Base-by-base conservation (phyloP, 2,888 invertebrate genomes). In the Scaeva pyrastri region DNA sequence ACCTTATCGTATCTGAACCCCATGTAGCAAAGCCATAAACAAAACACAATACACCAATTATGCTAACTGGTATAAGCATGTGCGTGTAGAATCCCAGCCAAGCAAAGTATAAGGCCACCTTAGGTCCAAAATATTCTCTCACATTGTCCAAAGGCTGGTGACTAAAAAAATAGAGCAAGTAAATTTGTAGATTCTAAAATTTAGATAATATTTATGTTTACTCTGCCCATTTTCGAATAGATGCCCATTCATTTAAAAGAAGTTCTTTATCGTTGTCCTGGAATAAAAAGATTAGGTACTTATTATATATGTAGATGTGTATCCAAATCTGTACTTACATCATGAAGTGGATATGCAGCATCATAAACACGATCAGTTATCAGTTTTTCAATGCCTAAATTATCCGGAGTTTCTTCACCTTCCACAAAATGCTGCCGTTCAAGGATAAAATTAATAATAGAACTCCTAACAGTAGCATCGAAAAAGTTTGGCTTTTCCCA, bases 31-130 rank as follows among this genome's bases (percentile, higher is more conserved):
- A 91, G 87, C 95, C 95, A 89, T 94, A 95, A 4, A 95, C 88
- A 88, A 96, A 94, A 90, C 95, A 95, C 21, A 96, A 87, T 21
- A 96, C 90, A 14, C 96, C 96, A 71, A 95, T 93, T 71, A 96
- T 91, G 73, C 96, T 94, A 2, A 96, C 95, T 14, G 96, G 96
- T 88, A 97, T 95, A 75, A 97, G 93, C 96, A 96, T 96, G 90
- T 95, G 95, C 0, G 97, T 97, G 91, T 97, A 97, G 93, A 96
- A 97, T 48, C 97, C 97, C 60, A 97, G 93, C 97, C 97, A 97
- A 14, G 96, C 95, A 92, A 97, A 97, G 91, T 97, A 97, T 77
- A 97, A 93, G 0, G 96, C 96, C 88, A 96, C 94, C 93, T 95
- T 96, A 2, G 95, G 95, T 60, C 96, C 96, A 91, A 96, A 96